Percentiles rank a stretch among this genome's conserved stretches.
phyloP scores from a whole-genome alignment of 2,113 vertebrate species.

The Boulengeromyrus knoepffleri region DNA sequence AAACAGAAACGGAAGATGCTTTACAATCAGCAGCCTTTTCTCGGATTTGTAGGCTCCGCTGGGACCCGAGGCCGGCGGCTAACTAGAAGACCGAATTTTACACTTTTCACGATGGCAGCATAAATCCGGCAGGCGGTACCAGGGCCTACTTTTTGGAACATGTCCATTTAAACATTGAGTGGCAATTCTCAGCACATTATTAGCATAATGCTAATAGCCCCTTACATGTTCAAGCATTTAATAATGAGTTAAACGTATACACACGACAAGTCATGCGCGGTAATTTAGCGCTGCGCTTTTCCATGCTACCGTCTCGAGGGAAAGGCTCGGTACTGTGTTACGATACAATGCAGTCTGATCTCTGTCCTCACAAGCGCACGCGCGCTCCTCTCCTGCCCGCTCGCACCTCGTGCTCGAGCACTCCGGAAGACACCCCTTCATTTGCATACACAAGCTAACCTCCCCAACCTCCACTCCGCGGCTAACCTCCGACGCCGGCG shows the following conservation, averaged over 20 bases:
- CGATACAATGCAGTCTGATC: not conserved
- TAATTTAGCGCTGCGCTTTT: not conserved
- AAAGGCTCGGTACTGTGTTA: not conserved
- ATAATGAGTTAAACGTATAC: not conserved
- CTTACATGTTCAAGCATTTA: not conserved
- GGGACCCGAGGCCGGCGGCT: not conserved
- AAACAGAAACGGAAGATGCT: not conserved
- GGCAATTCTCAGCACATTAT: not conserved
- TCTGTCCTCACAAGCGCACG: not conserved
- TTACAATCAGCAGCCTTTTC: not conserved
- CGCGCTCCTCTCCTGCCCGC: not conserved
- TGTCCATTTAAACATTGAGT: not conserved
- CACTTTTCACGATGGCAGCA: not conserved
- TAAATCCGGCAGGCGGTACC: no score
- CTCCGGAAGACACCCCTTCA: not conserved
- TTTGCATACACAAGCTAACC: slow-evolving; percentile 9
- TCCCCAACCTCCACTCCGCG: not conserved
- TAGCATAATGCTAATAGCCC: not conserved
- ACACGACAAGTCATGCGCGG: not conserved
- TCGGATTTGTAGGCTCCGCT: not conserved
- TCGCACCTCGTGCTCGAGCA: not conserved
- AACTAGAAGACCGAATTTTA: not conserved
- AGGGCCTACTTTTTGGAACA: not conserved
- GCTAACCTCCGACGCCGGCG: not conserved
- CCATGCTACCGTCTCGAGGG: not conserved